Evolutionary conservation across 2,113 vertebrate genomes (phyloP), one percentile per base, ranked within the genome.

Genomic region (Hyaena hyaena): DNA sequence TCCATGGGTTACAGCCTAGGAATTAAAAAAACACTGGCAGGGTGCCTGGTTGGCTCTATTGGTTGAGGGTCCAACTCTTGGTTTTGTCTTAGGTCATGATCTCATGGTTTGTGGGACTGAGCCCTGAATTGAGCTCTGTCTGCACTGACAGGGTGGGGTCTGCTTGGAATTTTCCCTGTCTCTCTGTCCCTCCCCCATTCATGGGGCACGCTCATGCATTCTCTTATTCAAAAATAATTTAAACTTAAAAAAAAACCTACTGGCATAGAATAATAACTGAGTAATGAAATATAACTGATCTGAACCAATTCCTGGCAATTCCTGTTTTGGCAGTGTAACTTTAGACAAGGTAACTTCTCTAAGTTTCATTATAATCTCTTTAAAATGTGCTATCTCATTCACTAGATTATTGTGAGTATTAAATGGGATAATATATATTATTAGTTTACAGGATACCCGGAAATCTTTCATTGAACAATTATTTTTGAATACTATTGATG

Each of bases 341-440:
- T 79, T 26, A 26, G 71, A 63, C 23, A 88, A 50, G 39, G 93
- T 82, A 91, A 66, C 16, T 88, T 86, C 73, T 81, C 9, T 84
- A 26, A 63, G 1, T 94, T 79, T 90, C 53, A 93, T 91, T 76
- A 61, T 9, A 43, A 9, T 94, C 48, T 68, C 55, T 91, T 96
- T 71, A 69, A 88, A 90, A 96, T 92, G 50, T 84, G 50, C 6
- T 69, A 33, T 35, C 45, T 97, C n/a, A 74, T 92, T 68, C 23
- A 61, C 3, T 80, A 48, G 16, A 63, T 86, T 79, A 14, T 77
- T 90, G 50, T 86, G 33, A 93, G 12, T 28, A 61, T 95, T 81
- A 85, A 89, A 93, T 92, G 77, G 85, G 79, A 74, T 69, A 61
- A n/a, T 94, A 48, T 16, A 83, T 84, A n/a, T 66, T 88, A 48